Conservation (phyloP, 2,113 vertebrate genomes). For the Austrofundulus limnaeus region DNA sequence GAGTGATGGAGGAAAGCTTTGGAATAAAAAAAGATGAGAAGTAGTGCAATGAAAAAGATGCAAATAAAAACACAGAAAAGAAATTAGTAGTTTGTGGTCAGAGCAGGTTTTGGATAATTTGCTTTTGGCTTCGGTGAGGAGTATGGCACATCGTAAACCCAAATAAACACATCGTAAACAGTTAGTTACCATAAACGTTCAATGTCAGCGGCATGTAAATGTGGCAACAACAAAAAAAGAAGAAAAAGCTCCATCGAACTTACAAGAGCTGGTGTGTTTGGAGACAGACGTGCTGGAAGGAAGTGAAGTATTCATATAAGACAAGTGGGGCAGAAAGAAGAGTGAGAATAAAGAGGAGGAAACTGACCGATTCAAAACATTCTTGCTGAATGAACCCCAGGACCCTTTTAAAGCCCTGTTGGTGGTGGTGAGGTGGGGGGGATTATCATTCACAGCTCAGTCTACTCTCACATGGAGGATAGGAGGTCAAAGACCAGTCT, state of each 20-base stretch:
- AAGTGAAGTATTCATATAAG: neutral
- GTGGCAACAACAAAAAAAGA: no score
- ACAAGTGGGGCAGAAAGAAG: neutral
- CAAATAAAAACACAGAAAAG: neutral
- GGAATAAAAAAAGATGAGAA: neutral
- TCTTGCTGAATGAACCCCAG: conserved; percentile 3
- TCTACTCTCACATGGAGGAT: neutral
- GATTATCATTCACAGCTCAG: conserved; percentile 39
- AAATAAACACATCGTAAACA: conserved; percentile 34
- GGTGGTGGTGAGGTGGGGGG: neutral
- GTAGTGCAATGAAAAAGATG: neutral
- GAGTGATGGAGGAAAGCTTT: neutral
- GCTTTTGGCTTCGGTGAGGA: conserved; percentile 10
- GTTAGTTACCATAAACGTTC: neutral
- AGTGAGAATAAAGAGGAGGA: neutral
- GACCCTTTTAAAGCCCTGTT: conserved; percentile 31
- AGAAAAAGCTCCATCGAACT: neutral
- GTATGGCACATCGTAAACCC: conserved; percentile 24
- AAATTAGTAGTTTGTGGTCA: conserved; percentile 15
- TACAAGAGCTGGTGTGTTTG: no score
- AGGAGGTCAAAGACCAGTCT: conserved; percentile 19
- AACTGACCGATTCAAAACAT: conserved; percentile 18
- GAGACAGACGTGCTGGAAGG: no score
- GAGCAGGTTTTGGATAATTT: neutral
- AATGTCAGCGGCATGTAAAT: neutral